These are phyloP conservation scores for Operophtera brumata DNA, from an alignment of 2,888 invertebrate species.

Conservation along the genomic window DNA sequence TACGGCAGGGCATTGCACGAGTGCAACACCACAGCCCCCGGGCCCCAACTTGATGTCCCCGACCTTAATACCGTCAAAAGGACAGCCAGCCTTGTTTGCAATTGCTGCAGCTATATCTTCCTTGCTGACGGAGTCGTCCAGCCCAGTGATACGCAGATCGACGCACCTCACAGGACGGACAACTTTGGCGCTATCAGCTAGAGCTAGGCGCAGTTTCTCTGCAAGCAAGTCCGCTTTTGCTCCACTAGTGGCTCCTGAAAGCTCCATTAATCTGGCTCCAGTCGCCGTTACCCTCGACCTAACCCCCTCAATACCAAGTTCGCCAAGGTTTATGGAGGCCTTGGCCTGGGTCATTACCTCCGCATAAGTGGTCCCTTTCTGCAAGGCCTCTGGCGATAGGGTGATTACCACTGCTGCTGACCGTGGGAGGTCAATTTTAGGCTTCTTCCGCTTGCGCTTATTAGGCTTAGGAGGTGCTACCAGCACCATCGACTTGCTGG, in stretches of 20 bases:
- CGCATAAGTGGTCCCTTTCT: constrained; percentile 15
- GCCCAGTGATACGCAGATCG: not conserved
- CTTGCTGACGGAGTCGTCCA: constrained; percentile 4
- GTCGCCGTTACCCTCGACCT: constrained; percentile 3
- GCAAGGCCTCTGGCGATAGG: constrained; percentile 16
- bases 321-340: not conserved
- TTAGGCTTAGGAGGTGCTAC: not conserved
- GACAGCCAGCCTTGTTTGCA: not conserved
- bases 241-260: constrained; percentile 8
- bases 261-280: constrained; percentile 20
- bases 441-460: not conserved
- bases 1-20: not conserved
- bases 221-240: constrained; percentile 23
- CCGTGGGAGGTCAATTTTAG: constrained; percentile 4
- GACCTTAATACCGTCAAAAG: not conserved
- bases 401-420: constrained; percentile 24
- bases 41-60: not conserved
- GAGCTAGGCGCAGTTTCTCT: constrained; percentile 7
- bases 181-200: not conserved
- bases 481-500: too few relatives aligned
- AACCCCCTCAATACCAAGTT: constrained; percentile 3
- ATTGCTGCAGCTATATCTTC: not conserved
- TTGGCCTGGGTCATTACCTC: constrained; percentile 11
- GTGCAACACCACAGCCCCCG: not conserved
- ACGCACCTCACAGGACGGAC: not conserved